Conservation (phyloP, 2,888 invertebrate species). For the Rhorus exstirpatorius region DNA sequence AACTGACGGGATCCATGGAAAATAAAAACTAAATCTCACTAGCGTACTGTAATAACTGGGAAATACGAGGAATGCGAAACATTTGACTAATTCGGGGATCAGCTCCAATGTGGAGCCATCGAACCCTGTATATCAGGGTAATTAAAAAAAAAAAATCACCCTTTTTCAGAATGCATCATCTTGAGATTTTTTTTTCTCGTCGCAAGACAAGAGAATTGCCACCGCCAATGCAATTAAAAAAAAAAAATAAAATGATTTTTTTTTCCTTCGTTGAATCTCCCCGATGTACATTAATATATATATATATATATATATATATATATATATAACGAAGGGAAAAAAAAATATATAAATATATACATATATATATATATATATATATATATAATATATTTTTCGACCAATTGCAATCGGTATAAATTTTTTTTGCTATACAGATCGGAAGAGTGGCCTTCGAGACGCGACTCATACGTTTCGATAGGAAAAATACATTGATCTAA, state of each 20-base stretch:
- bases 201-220: too few relatives aligned
- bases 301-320: too few relatives aligned
- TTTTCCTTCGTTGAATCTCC: too few relatives aligned
- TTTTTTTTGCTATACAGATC: constrained; percentile 52
- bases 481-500: constrained; percentile 64
- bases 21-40: constrained; percentile 34
- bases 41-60: constrained; percentile 22
- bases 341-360: too few relatives aligned
- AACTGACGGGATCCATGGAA: background rate
- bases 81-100: constrained; percentile 47
- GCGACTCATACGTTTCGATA: constrained; percentile 27
- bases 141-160: background rate
- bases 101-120: constrained; percentile 39
- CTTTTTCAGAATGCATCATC: too few relatives aligned
- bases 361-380: background rate
- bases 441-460: constrained; percentile 8
- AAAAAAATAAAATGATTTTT: background rate
- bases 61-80: constrained; percentile 33
- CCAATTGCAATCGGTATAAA: constrained; percentile 58
- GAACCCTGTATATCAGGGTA: constrained; percentile 59
- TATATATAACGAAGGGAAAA: too few relatives aligned
- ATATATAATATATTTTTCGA: constrained; percentile 13
- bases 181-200: too few relatives aligned
- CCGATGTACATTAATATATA: too few relatives aligned
- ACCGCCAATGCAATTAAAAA: background rate